phyloP scores from a whole-genome alignment of 2,113 vertebrate genomes.

The Gasterosteus aculeatus region DNA sequence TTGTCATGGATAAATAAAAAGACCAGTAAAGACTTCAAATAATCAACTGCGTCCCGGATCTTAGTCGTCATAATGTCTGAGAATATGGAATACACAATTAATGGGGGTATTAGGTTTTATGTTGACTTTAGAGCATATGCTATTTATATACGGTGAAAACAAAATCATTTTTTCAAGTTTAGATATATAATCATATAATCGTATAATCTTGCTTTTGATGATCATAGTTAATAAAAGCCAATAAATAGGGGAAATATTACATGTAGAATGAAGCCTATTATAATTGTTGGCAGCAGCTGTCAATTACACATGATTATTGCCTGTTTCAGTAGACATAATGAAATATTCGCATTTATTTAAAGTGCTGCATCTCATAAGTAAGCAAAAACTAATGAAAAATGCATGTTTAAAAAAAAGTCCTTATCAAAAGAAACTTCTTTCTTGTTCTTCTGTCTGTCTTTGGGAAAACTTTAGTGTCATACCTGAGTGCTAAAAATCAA shows the following conservation, averaged over 20 bases:
- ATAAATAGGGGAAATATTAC: no score
- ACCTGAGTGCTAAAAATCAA: background rate
- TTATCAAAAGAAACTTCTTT: background rate
- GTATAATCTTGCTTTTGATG: no score
- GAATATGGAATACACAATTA: background rate
- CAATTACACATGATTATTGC: background rate
- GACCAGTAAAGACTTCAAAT: background rate
- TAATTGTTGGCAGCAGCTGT: background rate
- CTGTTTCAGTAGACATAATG: background rate
- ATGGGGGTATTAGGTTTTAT: background rate
- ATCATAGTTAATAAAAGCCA: no score
- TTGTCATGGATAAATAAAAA: background rate
- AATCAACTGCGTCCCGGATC: background rate
- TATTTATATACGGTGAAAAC: no score
- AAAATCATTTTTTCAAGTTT: no score
- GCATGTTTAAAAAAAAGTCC: background rate
- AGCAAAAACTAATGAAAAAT: background rate
- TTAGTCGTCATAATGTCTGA: no score
- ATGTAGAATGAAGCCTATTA: background rate
- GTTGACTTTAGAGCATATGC: background rate
- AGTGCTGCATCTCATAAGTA: background rate
- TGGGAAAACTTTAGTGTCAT: background rate
- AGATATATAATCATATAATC: no score
- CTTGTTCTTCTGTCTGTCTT: background rate
- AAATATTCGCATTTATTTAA: no score